phyloP scores from a whole-genome alignment of 2,888 invertebrate species.

The Colostygia pectinataria region DNA sequence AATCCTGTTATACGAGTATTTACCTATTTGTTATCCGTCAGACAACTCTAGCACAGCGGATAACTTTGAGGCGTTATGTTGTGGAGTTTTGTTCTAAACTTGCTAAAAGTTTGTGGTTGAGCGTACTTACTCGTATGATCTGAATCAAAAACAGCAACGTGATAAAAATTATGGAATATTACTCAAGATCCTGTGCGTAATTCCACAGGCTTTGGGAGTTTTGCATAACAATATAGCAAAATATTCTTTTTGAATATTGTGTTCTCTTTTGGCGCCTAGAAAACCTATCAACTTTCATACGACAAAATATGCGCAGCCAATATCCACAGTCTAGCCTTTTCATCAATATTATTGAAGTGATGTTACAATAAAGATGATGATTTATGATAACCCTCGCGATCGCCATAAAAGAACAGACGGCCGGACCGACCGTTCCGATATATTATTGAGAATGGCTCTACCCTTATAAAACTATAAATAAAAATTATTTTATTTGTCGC shows the following conservation, averaged over 20 bases:
- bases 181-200: too few species aligned
- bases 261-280: background rate
- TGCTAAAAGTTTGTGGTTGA: conserved; percentile 9
- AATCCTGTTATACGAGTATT: too few species aligned
- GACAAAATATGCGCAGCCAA: conserved; percentile 18
- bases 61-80: conserved; percentile 19
- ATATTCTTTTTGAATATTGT: conserved; percentile 10
- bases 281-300: conserved; percentile 9
- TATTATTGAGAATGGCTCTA: conserved; percentile 35
- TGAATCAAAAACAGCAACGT: too few species aligned
- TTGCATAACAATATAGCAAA: background rate
- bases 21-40: too few species aligned
- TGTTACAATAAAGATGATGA: conserved; percentile 44
- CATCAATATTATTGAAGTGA: conserved; percentile 31
- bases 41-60: conserved; percentile 3
- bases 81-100: conserved; percentile 20
- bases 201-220: background rate
- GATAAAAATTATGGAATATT: too few species aligned
- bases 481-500: conserved; percentile 28
- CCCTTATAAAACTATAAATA: conserved; percentile 36
- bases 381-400: conserved; percentile 48
- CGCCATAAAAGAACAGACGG: conserved; percentile 43
- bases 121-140: background rate
- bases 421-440: conserved; percentile 28
- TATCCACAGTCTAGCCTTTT: conserved; percentile 23